phyloP scores from a whole-genome alignment of 2,888 invertebrate species.

The Carterocephalus palaemon region DNA sequence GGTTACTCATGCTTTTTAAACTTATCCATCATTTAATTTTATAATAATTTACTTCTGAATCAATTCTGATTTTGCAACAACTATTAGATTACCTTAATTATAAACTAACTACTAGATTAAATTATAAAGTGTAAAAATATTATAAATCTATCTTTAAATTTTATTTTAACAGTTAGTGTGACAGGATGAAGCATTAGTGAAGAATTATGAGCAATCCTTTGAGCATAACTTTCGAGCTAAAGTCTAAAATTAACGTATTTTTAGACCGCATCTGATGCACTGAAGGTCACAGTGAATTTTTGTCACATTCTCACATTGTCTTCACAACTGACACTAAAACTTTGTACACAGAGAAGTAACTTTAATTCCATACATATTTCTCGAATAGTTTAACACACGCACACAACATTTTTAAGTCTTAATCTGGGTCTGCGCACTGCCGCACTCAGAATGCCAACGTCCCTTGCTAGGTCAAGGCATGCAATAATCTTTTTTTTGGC shows the following conservation, averaged over 20 bases:
- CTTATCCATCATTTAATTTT: no score
- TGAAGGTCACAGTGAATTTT: slow-evolving; percentile 15
- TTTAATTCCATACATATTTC: not conserved
- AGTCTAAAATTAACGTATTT: slow-evolving; percentile 12
- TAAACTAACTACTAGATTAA: no score
- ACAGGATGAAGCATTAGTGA: not conserved
- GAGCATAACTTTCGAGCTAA: slow-evolving; percentile 1
- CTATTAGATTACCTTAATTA: no score
- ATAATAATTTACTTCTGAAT: no score
- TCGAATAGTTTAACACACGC: not conserved
- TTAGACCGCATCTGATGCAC: slow-evolving; percentile 7
- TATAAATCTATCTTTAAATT: no score
- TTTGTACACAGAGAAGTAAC: slow-evolving; percentile 4
- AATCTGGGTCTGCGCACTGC: slow-evolving; percentile 49
- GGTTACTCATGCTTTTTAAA: no score
- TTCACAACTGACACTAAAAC: not conserved
- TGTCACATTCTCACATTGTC: not conserved
- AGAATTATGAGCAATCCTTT: not conserved
- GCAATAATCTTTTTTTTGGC: slow-evolving; percentile 48
- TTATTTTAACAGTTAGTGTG: no score
- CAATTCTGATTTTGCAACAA: no score
- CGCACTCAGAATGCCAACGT: slow-evolving; percentile 49
- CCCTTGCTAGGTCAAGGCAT: slow-evolving; percentile 58
- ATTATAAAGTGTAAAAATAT: no score
- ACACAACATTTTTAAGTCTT: slow-evolving; percentile 4